Evolutionary conservation across 2,113 vertebrate species (phyloP).

Genomic region (Vireo altiloquus): DNA sequence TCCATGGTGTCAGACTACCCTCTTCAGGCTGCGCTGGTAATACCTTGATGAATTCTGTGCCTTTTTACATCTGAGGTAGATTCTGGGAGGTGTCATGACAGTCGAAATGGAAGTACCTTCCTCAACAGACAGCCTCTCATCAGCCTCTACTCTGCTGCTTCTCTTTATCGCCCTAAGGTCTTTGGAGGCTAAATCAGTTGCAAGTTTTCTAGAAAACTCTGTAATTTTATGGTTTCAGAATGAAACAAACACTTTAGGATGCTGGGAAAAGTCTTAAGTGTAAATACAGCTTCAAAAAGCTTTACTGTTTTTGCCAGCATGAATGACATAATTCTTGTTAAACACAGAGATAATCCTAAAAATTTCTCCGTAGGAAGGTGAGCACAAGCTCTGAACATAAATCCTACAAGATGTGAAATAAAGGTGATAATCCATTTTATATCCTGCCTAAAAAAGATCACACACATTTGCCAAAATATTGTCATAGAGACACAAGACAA

Average conservation of each 20-base stretch:
- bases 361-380: neutral
- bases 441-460: neutral
- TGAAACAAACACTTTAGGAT: neutral
- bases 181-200: neutral
- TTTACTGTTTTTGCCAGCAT: neutral
- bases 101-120: neutral
- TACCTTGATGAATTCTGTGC: neutral
- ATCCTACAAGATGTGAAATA: neutral
- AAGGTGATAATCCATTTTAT: neutral
- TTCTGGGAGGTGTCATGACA: neutral
- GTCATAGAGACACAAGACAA: neutral
- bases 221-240: neutral
- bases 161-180: neutral
- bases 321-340: neutral
- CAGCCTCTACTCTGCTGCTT: neutral
- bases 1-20: neutral
- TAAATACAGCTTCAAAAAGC: neutral
- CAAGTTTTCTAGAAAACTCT: neutral
- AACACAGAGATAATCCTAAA: neutral
- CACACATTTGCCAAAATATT: rapidly evolving
- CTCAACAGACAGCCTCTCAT: neutral
- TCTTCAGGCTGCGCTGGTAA: slow-evolving; percentile 3
- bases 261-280: neutral
- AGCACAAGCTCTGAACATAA: neutral
- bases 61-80: neutral